A percentile compares a stretch with the other conserved stretches of the same genome.
These are phyloP conservation scores for Lasioglossum vierecki DNA, from an alignment of 2,888 invertebrate genomes.

Conservation along the genomic window DNA sequence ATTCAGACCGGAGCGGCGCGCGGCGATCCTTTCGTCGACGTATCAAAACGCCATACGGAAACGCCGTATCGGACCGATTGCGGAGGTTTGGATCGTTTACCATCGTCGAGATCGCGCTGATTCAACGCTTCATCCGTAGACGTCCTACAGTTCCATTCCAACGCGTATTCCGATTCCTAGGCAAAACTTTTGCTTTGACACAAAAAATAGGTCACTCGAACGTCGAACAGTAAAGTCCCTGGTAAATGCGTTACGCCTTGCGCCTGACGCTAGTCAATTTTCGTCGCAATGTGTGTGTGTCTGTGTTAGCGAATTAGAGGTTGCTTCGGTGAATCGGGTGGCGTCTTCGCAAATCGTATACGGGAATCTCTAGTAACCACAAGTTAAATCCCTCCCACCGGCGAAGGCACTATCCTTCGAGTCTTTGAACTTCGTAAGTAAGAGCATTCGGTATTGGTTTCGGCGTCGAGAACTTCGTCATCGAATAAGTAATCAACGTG, in stretches of 20 bases:
- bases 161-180: too few species aligned
- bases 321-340: slow-evolving; percentile 29
- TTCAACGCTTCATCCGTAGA: background rate
- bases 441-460: slow-evolving; percentile 59
- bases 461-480: slow-evolving; percentile 59
- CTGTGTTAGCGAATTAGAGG: slow-evolving; percentile 40
- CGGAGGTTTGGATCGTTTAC: slow-evolving; percentile 4
- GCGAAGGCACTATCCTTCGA: slow-evolving; percentile 53
- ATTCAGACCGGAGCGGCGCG: slow-evolving; percentile 20
- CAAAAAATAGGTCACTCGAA: too few species aligned
- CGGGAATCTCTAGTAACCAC: slow-evolving; percentile 57
- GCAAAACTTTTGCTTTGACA: too few species aligned
- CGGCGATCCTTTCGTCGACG: slow-evolving; percentile 20
- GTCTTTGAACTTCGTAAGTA: slow-evolving; percentile 59
- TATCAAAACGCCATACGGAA: background rate
- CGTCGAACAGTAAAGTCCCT: background rate
- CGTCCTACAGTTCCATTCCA: background rate
- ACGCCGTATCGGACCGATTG: background rate
- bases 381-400: slow-evolving; percentile 61
- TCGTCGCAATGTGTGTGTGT: slow-evolving; percentile 18
- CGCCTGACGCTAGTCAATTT: slow-evolving; percentile 29
- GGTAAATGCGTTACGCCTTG: slow-evolving; percentile 25
- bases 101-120: background rate
- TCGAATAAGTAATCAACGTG: slow-evolving; percentile 68
- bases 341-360: slow-evolving; percentile 57